These are phyloP conservation scores for Vulpes lagopus DNA, from an alignment of 2,113 vertebrate genomes.

Conservation along the genomic window DNA sequence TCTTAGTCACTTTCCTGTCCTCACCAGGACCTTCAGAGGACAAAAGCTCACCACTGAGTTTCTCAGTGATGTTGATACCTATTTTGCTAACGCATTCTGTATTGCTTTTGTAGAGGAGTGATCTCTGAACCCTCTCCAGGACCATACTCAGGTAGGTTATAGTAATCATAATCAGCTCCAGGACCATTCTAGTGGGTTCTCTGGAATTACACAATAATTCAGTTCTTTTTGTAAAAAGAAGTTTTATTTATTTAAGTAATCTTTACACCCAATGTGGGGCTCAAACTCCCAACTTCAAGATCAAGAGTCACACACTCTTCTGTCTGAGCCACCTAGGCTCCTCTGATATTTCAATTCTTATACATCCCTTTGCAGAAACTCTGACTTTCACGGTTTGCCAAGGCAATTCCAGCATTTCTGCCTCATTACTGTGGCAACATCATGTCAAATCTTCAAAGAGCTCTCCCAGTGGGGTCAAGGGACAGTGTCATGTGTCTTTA, in stretches of 20 bases:
- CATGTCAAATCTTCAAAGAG: not conserved
- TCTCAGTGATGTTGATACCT: not conserved
- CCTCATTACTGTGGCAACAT: not conserved
- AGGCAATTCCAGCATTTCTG: not conserved
- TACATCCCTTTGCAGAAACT: not conserved
- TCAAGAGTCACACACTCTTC: not conserved
- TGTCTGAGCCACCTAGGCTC: not conserved
- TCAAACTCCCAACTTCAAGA: not conserved
- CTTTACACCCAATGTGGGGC: not conserved
- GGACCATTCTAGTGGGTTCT: not conserved
- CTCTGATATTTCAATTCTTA: not conserved
- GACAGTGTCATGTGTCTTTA: not conserved
- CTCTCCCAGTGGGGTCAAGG: not conserved
- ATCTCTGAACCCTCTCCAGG: no score
- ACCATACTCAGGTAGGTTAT: not conserved
- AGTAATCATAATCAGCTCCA: not conserved
- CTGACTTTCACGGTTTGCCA: not conserved
- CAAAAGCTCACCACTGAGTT: not conserved
- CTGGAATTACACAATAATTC: not conserved
- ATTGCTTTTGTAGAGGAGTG: not conserved
- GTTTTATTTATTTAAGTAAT: not conserved
- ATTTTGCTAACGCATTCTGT: not conserved
- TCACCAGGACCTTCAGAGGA: not conserved
- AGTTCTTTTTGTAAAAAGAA: not conserved
- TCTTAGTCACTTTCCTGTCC: not conserved